A percentile compares a stretch with the other conserved stretches of the same genome.
Evolutionary conservation across 2,113 vertebrate species (phyloP).

Genomic region (Mesoclemmys tuberculata): DNA sequence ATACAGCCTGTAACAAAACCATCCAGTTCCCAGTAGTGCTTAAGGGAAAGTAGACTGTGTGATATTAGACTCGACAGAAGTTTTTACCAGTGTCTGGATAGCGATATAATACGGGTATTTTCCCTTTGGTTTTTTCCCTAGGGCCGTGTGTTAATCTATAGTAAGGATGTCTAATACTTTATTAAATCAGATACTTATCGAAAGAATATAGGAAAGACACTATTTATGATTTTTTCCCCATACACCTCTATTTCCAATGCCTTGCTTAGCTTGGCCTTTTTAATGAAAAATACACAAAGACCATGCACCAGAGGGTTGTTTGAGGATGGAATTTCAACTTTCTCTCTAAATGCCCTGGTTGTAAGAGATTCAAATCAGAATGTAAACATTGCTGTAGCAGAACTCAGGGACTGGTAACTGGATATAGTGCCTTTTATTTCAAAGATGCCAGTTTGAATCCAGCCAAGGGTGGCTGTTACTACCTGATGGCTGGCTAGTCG

Average conservation of each 20-base stretch:
- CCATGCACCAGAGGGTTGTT: background rate
- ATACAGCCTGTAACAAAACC: background rate
- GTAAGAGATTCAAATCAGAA: background rate
- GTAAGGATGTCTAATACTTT: background rate
- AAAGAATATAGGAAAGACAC: background rate
- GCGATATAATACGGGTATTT: background rate
- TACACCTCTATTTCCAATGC: background rate
- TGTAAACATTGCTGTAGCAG: background rate
- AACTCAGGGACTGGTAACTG: background rate
- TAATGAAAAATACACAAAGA: background rate
- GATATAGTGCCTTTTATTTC: background rate
- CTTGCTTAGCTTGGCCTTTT: background rate
- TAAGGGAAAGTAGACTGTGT: background rate
- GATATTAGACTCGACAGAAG: background rate
- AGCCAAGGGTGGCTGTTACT: background rate
- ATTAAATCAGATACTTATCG: background rate
- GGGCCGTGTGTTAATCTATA: background rate
- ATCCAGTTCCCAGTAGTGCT: background rate
- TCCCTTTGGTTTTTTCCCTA: too few species aligned
- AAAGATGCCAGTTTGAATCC: background rate
- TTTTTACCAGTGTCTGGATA: background rate
- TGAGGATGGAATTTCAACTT: constrained; percentile 6
- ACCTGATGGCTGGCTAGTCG: background rate
- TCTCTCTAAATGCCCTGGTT: background rate
- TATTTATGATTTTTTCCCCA: background rate